Evolutionary conservation across 2,113 vertebrate species (phyloP).

Genomic region (Gulo gulo): DNA sequence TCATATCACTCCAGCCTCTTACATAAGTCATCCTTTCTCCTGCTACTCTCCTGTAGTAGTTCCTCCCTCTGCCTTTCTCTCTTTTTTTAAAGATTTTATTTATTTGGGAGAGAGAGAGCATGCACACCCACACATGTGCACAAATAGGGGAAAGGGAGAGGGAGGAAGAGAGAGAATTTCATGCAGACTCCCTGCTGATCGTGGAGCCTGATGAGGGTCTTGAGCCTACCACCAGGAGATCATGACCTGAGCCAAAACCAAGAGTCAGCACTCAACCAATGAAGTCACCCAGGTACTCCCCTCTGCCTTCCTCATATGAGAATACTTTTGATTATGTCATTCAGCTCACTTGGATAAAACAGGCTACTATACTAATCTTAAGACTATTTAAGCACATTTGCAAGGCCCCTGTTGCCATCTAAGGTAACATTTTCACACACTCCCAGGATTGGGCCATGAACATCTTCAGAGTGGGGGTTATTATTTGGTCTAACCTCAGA

Average conservation of each 20-base stretch:
- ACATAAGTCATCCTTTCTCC: neutral
- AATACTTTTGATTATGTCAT: neutral
- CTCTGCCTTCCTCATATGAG: neutral
- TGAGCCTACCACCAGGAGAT: neutral
- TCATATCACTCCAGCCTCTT: neutral
- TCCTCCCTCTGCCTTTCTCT: neutral
- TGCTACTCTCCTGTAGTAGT: neutral
- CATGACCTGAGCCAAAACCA: neutral
- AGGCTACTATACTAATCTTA: neutral
- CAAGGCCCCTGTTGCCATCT: neutral
- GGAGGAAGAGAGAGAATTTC: neutral
- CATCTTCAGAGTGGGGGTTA: neutral
- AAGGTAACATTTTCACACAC: neutral
- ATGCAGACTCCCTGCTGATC: neutral
- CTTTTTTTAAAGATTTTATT: neutral
- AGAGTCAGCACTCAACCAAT: neutral
- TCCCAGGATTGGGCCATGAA: neutral
- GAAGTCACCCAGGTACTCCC: neutral
- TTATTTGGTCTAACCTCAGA: neutral
- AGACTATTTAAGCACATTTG: neutral
- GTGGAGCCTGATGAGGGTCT: neutral
- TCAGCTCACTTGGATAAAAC: neutral
- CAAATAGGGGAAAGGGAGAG: neutral
- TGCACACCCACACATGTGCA: neutral
- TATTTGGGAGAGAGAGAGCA: neutral